Evolutionary conservation across 1,140 invertebrate genomes (phyloP).

Genomic region (Mamestra configurata): DNA sequence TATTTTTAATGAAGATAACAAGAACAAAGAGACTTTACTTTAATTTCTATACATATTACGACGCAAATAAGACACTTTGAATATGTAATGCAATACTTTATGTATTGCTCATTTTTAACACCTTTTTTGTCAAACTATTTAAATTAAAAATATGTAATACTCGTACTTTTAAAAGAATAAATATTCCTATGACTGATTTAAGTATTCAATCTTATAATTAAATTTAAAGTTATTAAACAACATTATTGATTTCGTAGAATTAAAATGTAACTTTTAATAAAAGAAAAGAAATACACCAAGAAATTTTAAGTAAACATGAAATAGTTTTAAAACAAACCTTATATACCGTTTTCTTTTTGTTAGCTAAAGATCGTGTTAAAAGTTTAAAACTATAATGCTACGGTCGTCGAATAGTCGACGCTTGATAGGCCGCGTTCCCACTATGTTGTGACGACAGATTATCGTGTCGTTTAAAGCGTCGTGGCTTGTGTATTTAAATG

Average conservation of each 20-base stretch:
- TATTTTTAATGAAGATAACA: slow-evolving; percentile 20
- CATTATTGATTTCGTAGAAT: background rate
- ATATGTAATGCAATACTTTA: background rate
- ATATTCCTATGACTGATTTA: slow-evolving; percentile 6
- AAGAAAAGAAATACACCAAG: background rate
- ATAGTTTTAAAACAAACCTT: slow-evolving; percentile 17
- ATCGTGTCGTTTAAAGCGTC: too few relatives aligned
- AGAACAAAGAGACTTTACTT: slow-evolving; percentile 11
- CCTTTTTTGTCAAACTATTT: background rate
- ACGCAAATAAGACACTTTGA: slow-evolving; percentile 10
- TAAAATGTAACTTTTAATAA: background rate
- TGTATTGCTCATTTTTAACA: too few relatives aligned
- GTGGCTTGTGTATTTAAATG: too few relatives aligned
- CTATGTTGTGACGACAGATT: too few relatives aligned
- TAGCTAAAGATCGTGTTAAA: background rate
- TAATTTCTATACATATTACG: background rate
- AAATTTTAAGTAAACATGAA: background rate
- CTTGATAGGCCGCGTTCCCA: background rate
- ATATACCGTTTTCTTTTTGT: background rate
- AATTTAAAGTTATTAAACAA: background rate
- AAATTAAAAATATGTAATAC: background rate
- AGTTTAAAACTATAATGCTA: background rate
- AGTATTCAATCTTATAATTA: slow-evolving; percentile 6
- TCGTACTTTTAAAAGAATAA: background rate
- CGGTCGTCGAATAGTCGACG: too few relatives aligned